Evolutionary conservation across 2,113 vertebrate species (phyloP).

Genomic region (Ophiodon elongatus): DNA sequence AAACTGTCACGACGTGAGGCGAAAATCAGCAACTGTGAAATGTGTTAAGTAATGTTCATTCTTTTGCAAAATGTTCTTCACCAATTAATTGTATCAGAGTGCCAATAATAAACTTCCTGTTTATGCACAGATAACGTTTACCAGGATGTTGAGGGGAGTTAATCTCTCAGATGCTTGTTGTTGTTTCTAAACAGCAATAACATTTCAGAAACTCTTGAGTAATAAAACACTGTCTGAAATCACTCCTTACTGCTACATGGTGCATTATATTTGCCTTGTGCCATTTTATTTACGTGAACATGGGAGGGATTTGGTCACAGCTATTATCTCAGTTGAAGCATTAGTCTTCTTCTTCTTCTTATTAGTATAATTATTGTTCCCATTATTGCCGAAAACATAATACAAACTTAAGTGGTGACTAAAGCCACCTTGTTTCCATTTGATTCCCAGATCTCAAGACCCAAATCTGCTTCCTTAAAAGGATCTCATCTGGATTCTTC

Average conservation of each 20-base stretch:
- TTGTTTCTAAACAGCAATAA: conserved; percentile 52
- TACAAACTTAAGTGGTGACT: conserved; percentile 15
- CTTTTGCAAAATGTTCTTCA: neutral
- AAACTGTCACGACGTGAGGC: neutral
- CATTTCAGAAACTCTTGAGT: conserved; percentile 5
- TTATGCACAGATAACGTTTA: conserved; percentile 56
- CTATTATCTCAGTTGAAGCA: neutral
- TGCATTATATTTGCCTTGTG: neutral
- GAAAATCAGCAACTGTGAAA: conserved; percentile 9
- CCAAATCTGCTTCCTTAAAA: conserved; percentile 75
- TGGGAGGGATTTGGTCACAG: neutral
- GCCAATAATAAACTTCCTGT: conserved; percentile 71
- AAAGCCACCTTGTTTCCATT: conserved; percentile 30
- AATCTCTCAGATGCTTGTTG: conserved; percentile 52
- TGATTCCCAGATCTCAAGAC: conserved; percentile 17
- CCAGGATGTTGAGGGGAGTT: conserved; percentile 45
- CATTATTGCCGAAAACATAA: conserved; percentile 1
- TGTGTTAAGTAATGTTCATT: neutral
- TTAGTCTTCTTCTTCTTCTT: neutral
- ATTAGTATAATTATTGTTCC: neutral
- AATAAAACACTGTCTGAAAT: neutral
- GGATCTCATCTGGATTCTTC: conserved; percentile 62
- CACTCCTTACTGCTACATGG: neutral
- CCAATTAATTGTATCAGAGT: conserved; percentile 25
- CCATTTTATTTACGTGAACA: neutral